Conservation (phyloP, 2,888 invertebrate genomes). For the Leistus spinibarbis region DNA sequence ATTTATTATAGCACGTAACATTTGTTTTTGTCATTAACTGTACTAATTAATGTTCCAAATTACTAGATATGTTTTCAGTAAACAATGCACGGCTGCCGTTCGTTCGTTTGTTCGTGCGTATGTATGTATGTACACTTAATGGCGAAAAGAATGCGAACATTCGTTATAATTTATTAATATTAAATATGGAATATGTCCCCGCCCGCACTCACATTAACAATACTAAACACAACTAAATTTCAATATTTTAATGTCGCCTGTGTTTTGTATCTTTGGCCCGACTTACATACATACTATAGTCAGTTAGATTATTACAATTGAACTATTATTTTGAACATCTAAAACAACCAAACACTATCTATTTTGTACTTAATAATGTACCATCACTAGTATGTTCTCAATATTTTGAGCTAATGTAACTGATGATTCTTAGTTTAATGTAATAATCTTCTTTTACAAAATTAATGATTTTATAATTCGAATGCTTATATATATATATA, state of each 20-base stretch:
- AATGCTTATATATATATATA: too few relatives aligned
- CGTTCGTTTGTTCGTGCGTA: too few relatives aligned
- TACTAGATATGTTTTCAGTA: conserved; percentile 27
- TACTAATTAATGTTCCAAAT: conserved; percentile 35
- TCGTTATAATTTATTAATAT: conserved; percentile 8
- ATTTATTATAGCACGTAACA: conserved; percentile 34
- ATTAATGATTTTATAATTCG: too few relatives aligned
- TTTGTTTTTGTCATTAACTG: conserved; percentile 36
- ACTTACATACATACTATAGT: too few relatives aligned
- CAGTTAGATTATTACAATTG: too few relatives aligned
- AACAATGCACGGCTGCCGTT: conserved; percentile 14
- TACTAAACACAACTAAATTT: background rate
- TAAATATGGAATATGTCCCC: background rate
- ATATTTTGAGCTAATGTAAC: too few relatives aligned
- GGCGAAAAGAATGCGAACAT: conserved; percentile 24
- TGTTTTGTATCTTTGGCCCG: background rate
- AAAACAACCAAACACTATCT: too few relatives aligned
- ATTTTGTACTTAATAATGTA: too few relatives aligned
- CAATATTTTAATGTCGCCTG: background rate
- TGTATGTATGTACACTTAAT: conserved; percentile 25
- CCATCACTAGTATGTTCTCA: too few relatives aligned
- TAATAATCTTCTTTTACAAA: too few relatives aligned
- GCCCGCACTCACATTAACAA: background rate
- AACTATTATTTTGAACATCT: too few relatives aligned
- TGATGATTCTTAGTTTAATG: too few relatives aligned